Conservation (phyloP, 2,888 invertebrate species). For the Tiphia femorata region DNA sequence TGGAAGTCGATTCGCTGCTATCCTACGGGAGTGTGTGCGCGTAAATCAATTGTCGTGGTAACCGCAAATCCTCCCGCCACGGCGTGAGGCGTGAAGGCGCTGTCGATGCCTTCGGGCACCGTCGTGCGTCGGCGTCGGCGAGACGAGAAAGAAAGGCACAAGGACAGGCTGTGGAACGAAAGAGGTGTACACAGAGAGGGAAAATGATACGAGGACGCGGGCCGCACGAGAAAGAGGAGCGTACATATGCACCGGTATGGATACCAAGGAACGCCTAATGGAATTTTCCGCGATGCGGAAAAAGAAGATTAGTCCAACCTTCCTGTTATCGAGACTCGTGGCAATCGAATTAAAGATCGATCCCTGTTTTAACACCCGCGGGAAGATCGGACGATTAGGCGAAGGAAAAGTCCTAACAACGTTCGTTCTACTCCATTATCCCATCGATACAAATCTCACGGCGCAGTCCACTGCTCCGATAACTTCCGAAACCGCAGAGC, state of each 20-base stretch:
- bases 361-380: not conserved
- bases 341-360: constrained; percentile 26
- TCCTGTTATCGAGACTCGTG: constrained; percentile 14
- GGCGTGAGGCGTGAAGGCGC: constrained; percentile 48
- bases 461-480: no score
- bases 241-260: no score
- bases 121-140: constrained; percentile 22
- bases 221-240: constrained; percentile 15
- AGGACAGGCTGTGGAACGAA: constrained; percentile 5
- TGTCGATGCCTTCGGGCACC: constrained; percentile 39
- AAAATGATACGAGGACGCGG: constrained; percentile 8
- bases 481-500: no score
- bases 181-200: constrained; percentile 4
- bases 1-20: constrained; percentile 15
- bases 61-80: constrained; percentile 54
- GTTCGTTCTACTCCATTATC: no score
- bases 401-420: no score
- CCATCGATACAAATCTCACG: no score
- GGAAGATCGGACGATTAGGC: not conserved
- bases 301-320: constrained; percentile 27
- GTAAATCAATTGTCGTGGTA: constrained; percentile 60
- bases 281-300: constrained; percentile 35
- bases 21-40: constrained; percentile 38
- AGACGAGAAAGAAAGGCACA: constrained; percentile 13
- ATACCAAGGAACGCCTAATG: constrained; percentile 26